Percentiles rank a stretch among this genome's conserved stretches.
These are phyloP conservation scores for Sebastes steindachneri DNA, from an alignment of 2,797 vertebrate species.

Conservation along the genomic window DNA sequence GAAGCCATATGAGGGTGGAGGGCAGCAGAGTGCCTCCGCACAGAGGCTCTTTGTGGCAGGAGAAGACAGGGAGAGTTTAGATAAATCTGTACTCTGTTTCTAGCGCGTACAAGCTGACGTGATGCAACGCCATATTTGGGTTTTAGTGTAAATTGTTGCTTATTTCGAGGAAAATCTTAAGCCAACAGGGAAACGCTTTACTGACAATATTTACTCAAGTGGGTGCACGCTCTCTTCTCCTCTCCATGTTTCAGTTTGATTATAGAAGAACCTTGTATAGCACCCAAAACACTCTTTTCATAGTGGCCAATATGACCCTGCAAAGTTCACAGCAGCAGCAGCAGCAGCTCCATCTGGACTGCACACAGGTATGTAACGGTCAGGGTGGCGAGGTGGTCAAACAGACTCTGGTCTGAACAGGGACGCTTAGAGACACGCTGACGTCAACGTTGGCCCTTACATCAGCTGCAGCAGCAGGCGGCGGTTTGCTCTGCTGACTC, in stretches of 20 bases:
- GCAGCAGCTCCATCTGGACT: constrained; percentile 32
- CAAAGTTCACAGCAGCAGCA: background rate
- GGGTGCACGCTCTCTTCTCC: background rate
- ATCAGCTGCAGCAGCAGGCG: background rate
- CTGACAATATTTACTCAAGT: constrained; percentile 54
- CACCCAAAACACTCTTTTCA: constrained; percentile 75
- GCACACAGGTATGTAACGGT: constrained; percentile 36
- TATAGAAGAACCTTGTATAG: constrained; percentile 70
- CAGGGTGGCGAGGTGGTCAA: background rate
- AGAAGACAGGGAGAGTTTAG: constrained; percentile 5
- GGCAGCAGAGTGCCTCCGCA: constrained; percentile 34
- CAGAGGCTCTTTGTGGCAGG: constrained; percentile 69
- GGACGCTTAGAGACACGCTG: background rate
- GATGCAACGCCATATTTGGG: background rate
- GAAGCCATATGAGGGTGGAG: constrained; percentile 64
- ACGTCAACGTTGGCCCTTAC: constrained; percentile 15
- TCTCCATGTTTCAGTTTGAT: constrained; percentile 13
- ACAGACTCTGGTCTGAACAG: constrained; percentile 9
- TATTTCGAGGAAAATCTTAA: background rate
- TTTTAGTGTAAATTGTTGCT: background rate
- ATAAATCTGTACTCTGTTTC: background rate
- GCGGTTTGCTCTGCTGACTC: background rate
- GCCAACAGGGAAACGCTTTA: background rate
- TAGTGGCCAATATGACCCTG: constrained; percentile 58
- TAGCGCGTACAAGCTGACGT: background rate